Conservation (phyloP, 2,888 invertebrate genomes). For the Hirtodrosophila alboralis region DNA sequence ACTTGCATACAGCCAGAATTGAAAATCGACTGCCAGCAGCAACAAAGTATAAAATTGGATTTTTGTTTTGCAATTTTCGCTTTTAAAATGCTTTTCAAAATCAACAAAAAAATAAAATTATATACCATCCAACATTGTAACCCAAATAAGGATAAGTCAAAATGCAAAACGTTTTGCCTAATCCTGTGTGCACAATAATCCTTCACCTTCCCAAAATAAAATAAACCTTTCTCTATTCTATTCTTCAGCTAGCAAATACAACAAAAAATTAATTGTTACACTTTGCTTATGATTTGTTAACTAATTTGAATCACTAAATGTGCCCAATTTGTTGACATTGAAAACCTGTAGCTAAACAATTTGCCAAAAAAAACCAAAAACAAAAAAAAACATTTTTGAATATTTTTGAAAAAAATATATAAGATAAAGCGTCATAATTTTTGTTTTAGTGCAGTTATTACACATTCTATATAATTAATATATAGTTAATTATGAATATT, state of each 20-base stretch:
- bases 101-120: conserved; percentile 6
- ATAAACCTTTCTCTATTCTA: too few relatives aligned
- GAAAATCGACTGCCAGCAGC: conserved; percentile 30
- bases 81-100: conserved; percentile 63
- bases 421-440: conserved; percentile 38
- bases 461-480: neutral
- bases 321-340: conserved; percentile 77
- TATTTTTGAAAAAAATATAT: conserved; percentile 59
- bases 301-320: conserved; percentile 55
- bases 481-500: conserved; percentile 18
- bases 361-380: conserved; percentile 55
- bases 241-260: conserved; percentile 68
- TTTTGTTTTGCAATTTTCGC: conserved; percentile 84
- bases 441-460: conserved; percentile 60
- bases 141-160: too few relatives aligned
- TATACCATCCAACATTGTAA: conserved; percentile 9
- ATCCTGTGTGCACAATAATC: too few relatives aligned
- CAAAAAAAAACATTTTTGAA: conserved; percentile 56
- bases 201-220: conserved; percentile 13
- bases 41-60: conserved; percentile 80
- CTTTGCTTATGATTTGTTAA: conserved; percentile 36
- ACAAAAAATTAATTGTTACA: conserved; percentile 76
- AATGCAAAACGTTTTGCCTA: conserved; percentile 30
- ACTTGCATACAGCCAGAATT: conserved; percentile 73
- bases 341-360: conserved; percentile 84